Evolutionary conservation across 2,113 vertebrate species (phyloP).

Genomic region (Lophochroa leadbeateri): DNA sequence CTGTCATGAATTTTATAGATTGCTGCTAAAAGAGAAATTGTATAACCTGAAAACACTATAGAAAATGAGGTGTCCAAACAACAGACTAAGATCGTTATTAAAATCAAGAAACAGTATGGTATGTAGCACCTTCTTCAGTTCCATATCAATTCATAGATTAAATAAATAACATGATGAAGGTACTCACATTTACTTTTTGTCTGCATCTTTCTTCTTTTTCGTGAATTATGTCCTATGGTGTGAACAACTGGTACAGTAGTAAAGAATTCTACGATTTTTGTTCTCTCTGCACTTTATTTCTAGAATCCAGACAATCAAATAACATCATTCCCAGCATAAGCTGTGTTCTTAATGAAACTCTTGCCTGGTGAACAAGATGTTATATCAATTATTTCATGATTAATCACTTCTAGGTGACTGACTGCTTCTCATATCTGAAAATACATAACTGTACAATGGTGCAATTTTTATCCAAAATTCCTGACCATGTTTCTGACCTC

Average conservation of each 20-base stretch:
- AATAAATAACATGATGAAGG: neutral
- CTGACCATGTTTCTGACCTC: neutral
- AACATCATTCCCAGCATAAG: neutral
- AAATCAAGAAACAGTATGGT: neutral
- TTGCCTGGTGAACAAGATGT: neutral
- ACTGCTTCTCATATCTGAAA: neutral
- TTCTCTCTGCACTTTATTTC: neutral
- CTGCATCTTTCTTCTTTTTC: fast-evolving
- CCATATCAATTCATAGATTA: neutral
- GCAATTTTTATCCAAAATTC: neutral
- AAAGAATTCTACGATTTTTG: neutral
- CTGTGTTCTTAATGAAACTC: neutral
- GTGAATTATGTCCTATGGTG: neutral
- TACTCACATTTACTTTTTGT: neutral
- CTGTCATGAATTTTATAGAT: neutral
- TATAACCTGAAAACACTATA: neutral
- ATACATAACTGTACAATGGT: neutral
- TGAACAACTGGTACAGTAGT: neutral
- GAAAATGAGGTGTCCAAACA: neutral
- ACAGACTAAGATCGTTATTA: neutral
- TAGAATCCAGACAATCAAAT: neutral
- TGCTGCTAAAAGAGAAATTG: neutral
- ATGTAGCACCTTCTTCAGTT: neutral
- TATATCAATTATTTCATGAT: neutral
- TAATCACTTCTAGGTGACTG: no score